Conservation (phyloP, 2,113 vertebrate species). For the Elaphurus davidianus region DNA sequence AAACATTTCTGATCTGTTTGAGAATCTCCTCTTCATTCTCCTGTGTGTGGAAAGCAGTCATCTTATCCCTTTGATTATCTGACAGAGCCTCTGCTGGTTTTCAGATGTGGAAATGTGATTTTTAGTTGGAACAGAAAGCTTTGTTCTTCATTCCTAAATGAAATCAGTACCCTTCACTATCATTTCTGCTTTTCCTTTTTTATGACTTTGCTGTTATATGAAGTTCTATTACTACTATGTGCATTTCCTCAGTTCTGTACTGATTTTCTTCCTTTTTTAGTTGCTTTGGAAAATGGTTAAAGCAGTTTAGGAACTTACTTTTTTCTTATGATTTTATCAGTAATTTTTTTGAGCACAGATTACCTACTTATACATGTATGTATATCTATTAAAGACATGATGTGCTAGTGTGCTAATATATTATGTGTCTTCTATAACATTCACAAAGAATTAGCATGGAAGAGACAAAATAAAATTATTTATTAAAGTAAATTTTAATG, state of each 20-base stretch:
- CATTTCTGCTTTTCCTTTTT: background rate
- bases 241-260: background rate
- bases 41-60: background rate
- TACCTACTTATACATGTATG: background rate
- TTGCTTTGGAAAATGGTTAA: background rate
- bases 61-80: conserved; percentile 24
- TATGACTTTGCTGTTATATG: background rate
- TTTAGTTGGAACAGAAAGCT: conserved; percentile 27
- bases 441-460: background rate
- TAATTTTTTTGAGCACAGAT: background rate
- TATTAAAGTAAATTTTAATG: conserved; percentile 5
- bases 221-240: background rate
- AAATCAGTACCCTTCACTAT: conserved; percentile 18
- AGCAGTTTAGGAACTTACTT: conserved; percentile 4
- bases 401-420: background rate
- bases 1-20: background rate
- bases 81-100: background rate
- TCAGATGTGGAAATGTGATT: conserved; percentile 40
- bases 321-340: background rate
- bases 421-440: background rate
- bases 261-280: background rate
- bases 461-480: background rate
- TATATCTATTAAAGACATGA: background rate
- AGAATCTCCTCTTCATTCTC: background rate
- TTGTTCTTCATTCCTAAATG: conserved; percentile 38